Evolutionary conservation across 1,140 invertebrate genomes (phyloP).

Genomic region (Brachionus koreanus): DNA sequence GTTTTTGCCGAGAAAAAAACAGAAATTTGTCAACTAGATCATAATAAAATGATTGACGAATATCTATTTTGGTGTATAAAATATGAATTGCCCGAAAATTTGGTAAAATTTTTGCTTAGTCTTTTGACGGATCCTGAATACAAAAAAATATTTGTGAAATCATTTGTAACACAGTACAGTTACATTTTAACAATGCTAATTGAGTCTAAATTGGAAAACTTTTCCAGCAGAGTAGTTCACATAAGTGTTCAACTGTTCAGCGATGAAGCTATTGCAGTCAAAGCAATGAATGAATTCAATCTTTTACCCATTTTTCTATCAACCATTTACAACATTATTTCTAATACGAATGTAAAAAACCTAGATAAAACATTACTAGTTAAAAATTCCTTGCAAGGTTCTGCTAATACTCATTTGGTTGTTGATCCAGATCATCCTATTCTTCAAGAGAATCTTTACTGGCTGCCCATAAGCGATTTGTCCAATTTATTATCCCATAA

Average conservation of each 20-base stretch:
- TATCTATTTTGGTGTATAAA: conserved; percentile 95
- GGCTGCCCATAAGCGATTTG: conserved; percentile 91
- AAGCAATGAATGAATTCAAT: conserved; percentile 82
- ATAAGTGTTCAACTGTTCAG: conserved; percentile 92
- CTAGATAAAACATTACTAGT: conserved; percentile 58
- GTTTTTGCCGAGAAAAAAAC: background rate
- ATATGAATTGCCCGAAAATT: conserved; percentile 92
- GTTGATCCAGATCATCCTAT: conserved; percentile 76
- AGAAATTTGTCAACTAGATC: conserved; percentile 51
- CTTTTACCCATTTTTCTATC: conserved; percentile 89
- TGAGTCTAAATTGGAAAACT: conserved; percentile 76
- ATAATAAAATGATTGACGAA: conserved; percentile 86
- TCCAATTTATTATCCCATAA: conserved; percentile 92
- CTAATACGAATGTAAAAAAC: conserved; percentile 58
- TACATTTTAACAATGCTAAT: conserved; percentile 85
- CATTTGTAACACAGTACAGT: conserved; percentile 91
- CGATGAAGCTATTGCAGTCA: conserved; percentile 79
- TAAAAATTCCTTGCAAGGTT: conserved; percentile 1
- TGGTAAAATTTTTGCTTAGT: conserved; percentile 89
- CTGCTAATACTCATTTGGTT: background rate
- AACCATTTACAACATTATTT: conserved; percentile 87
- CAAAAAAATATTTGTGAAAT: conserved; percentile 84
- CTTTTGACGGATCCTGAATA: conserved; percentile 90
- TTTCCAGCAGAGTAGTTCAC: conserved; percentile 90
- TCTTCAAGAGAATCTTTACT: conserved; percentile 96